A percentile compares a stretch with the other conserved stretches of the same genome.
Conservation (phyloP, 2,113 vertebrate species). For the Conger conger region DNA sequence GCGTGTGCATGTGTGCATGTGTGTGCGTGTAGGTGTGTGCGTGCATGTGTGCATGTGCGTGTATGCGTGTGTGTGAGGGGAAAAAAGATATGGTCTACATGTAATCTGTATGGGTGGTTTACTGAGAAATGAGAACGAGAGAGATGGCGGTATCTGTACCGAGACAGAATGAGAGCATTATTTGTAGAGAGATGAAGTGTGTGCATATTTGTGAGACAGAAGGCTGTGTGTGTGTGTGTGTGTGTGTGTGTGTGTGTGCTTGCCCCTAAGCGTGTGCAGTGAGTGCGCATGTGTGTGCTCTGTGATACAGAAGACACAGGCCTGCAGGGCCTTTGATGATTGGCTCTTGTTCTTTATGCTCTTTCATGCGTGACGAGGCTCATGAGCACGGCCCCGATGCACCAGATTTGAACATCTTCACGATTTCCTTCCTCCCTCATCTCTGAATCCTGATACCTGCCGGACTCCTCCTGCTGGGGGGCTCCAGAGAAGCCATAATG, state of each 20-base stretch:
- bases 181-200: background rate
- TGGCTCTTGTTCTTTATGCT: background rate
- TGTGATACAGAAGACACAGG: background rate
- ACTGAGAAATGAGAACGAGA: too few species aligned
- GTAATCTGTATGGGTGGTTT: background rate
- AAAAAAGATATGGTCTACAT: background rate
- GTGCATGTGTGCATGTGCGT: background rate
- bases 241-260: slow-evolving; percentile 2
- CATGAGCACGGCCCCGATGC: background rate
- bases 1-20: too few species aligned
- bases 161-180: background rate
- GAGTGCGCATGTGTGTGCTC: background rate
- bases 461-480: background rate
- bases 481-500: background rate
- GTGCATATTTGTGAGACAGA: background rate
- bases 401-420: background rate
- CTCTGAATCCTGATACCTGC: background rate
- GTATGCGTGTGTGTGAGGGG: background rate
- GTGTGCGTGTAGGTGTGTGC: too few species aligned
- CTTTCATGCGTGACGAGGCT: slow-evolving; percentile 2
- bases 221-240: background rate
- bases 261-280: background rate
- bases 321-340: background rate
- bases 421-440: background rate
- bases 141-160: background rate